Evolutionary conservation across 2,113 vertebrate species (phyloP).

Genomic region (Myrmecobius fasciatus): DNA sequence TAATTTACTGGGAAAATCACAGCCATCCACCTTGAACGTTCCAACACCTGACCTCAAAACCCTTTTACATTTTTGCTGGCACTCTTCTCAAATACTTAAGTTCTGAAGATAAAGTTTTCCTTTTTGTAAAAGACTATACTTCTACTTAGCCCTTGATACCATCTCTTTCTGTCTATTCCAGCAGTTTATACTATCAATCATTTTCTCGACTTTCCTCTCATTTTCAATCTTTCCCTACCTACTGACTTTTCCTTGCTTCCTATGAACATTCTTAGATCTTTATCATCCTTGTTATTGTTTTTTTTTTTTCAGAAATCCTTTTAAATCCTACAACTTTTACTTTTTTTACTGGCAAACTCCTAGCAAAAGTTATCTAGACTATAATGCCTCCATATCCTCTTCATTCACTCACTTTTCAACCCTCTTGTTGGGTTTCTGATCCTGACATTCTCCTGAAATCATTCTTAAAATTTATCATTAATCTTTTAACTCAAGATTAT

Average conservation of each 20-base stretch:
- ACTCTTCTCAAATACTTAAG: background rate
- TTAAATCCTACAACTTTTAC: background rate
- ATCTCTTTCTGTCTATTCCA: background rate
- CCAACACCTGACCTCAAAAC: background rate
- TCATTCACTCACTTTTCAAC: background rate
- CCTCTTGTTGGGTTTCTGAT: background rate
- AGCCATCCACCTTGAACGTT: background rate
- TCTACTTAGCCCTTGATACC: background rate
- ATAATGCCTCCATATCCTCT: background rate
- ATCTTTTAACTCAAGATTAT: background rate
- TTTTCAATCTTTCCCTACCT: background rate
- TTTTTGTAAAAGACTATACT: background rate
- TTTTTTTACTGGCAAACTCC: background rate
- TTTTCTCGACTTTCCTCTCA: background rate
- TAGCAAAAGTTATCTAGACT: background rate
- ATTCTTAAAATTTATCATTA: background rate
- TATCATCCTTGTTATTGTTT: background rate
- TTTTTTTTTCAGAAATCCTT: background rate
- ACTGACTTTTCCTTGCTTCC: background rate
- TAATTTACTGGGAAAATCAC: background rate
- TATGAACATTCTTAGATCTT: background rate
- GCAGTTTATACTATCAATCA: background rate
- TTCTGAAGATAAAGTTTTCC: background rate
- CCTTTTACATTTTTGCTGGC: background rate
- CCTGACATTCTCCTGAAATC: background rate